A percentile compares a stretch with the other conserved stretches of the same genome.
Conservation (phyloP, 1,140 invertebrate species). For the Atta cephalotes region DNA sequence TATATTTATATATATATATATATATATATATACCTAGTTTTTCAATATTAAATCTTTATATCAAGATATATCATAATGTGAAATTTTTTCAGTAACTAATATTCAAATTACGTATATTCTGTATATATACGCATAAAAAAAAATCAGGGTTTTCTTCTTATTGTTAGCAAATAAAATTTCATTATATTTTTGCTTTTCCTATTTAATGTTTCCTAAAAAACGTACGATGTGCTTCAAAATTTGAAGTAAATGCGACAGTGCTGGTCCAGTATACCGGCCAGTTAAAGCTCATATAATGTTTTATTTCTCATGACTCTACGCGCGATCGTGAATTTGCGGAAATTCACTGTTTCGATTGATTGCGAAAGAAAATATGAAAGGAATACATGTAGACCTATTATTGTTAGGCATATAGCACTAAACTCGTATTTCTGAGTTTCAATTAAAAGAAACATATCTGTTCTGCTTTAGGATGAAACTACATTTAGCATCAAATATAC, state of each 20-base stretch:
- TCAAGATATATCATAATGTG: constrained; percentile 15
- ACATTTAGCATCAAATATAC: not conserved
- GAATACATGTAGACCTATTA: not conserved
- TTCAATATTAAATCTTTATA: constrained; percentile 13
- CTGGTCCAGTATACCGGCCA: constrained; percentile 25
- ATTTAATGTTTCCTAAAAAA: not conserved
- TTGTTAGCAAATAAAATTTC: not conserved
- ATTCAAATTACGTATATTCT: not conserved
- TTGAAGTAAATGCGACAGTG: constrained; percentile 60
- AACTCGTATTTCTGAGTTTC: not conserved
- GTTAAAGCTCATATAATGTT: constrained; percentile 68
- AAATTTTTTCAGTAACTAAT: constrained; percentile 15
- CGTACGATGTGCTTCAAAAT: not conserved
- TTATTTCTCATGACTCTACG: constrained; percentile 22
- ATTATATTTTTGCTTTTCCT: not conserved
- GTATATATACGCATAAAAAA: not conserved
- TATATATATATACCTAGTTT: not conserved
- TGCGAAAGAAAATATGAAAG: not conserved
- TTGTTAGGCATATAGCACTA: constrained; percentile 7
- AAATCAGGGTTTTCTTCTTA: not conserved
- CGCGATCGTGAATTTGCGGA: not conserved
- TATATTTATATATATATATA: constrained; percentile 4
- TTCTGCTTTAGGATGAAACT: not conserved
- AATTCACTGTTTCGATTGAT: not conserved
- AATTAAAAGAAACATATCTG: not conserved